Base-by-base conservation (phyloP, 2,888 invertebrate species). In the Lepidocyrtinus sp. region DNA sequence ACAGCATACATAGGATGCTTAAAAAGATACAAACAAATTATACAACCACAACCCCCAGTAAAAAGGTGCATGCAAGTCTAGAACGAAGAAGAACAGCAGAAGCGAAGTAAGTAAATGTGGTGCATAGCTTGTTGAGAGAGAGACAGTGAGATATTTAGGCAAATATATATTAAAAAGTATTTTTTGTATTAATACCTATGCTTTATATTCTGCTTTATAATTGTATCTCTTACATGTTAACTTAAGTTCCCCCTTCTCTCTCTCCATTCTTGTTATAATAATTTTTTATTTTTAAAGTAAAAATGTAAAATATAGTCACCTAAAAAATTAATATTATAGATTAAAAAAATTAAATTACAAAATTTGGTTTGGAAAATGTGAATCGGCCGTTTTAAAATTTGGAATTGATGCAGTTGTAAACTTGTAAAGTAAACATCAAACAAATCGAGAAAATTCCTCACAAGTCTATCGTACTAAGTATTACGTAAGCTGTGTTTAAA, bases 161-260 rank as follows among this genome's bases (percentile, higher is more conserved):
- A 68, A 3, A 27, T 17, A 19, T 19, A 46, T 22, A 45, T 9
- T n/a, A 67, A 67, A 36, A 67, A 22, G 12, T 59, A 55, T 50
- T 50, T 50, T 69, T 25, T 62, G 22, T 62, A 45, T 36, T 21
- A 9, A 55, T 45, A 21, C 25, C 2, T 17, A 27, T 24, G 73
- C 17, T 73, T 73, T 17, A 12, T 73, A 45, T 19, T 17, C 46
- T 5, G 22, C 19, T 25, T 63, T 25, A 22, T 25, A 64, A 63
- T 65, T 45, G 50, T 77, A 72, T 77, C 77, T 77, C 65, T 21
- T 26, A 65, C 77, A 71, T 46, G 65, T 17, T 77, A 65, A 64
- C 17, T 64, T 65, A 71, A 77, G 71, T 71, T 46, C 77, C 77
- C 77, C 77, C 71, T 71, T 77, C 71, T 64, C 65, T 67, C 71